Evolutionary conservation across 37 sponge, comb jelly and placozoan genomes (phyloP), one percentile per base, ranked within the genome.

Genomic region (Eunapius fragilis): DNA sequence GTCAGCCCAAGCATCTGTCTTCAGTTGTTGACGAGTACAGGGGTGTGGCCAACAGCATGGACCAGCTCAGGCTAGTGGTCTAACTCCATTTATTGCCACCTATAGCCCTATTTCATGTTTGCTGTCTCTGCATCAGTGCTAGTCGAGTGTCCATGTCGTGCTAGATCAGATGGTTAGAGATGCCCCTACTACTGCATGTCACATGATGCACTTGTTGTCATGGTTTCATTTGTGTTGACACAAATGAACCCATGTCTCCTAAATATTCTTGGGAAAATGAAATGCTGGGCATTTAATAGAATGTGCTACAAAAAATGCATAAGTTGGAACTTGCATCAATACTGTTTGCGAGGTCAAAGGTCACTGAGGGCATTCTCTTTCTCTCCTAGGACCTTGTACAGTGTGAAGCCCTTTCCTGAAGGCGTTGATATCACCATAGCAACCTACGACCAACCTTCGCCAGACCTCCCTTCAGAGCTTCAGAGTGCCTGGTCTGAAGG

Each of bases 351-450:
- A n/a, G n/a, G n/a, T n/a, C n/a, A n/a, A n/a, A n/a, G n/a, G n/a
- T n/a, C n/a, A n/a, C n/a, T n/a, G n/a, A n/a, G n/a, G n/a, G n/a
- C n/a, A n/a, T n/a, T n/a, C n/a, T n/a, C n/a, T n/a, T n/a, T n/a
- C n/a, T n/a, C n/a, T n/a, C n/a, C 71, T 41, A 91, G 91, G 67
- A 82, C 91, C 19, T 25, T 91, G 33, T 78, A 83, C 68, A 69
- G 70, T 36, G 86, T 91, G 72, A 91, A 86, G 68, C 91, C 91
- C 27, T 91, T 91, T 80, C 91, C 91, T 3, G 37, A 81, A 31
- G 31, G 75, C 69, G 7, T 90, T 13, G 86, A 85, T 31, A 80
- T 85, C 68, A 74, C 75, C 69, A 80, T 90, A 80, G 90, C 87
- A 85, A 90, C 87, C 3, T 90, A 48, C 75, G 71, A 23, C 35